Base-by-base conservation (phyloP, 2,113 vertebrate genomes). In the Condylura cristata region DNA sequence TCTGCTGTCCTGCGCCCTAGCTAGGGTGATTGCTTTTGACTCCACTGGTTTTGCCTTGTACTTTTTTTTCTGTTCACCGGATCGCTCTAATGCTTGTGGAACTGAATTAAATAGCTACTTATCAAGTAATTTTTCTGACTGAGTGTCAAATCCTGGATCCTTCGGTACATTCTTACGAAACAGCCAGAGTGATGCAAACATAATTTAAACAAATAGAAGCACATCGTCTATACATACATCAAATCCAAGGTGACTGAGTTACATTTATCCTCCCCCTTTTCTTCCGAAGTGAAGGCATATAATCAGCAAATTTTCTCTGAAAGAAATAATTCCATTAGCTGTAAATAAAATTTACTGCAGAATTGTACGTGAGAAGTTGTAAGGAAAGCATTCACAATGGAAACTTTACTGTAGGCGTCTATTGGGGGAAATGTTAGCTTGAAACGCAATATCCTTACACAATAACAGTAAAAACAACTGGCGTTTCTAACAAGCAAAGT, bases 271-370 rank as follows among this genome's bases (percentile, higher is more conserved):
- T 58, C n/a, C 53, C 75, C 22, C 63, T 93, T 93, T 74, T 34
- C 61, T n/a, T 78, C 58, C 37, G 16, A 70, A 74, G 39, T 32
- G 28, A 70, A 94, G 48, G 37, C 85, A 14, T 78, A 24, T 56
- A 85, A 88, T 90, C 79, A 93, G 78, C 82, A 90, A 51, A 70
- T 95, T 95, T 86, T 41, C 79, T 96, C 58, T 51, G 32, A 94
- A 78, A 75, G 51, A 86, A 90, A 90, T 84, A 76, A 56, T 90
- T 56, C 39, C 46, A 89, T 96, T 94, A 71, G 56, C 83, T 53
- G 89, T 91, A 88, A 94, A 95, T 93, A 93, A 88, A 88, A 96
- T 96, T 89, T 75, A 86, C 70, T 65, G 26, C 58, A 89, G 83
- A 95, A 94, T 95, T 92, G 92, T 90, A 76, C 70, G n/a, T 34